Percentiles rank a stretch among this genome's conserved stretches.
Conservation (phyloP, 1,140 invertebrate species). For the Pygmarrhopalites habei region DNA sequence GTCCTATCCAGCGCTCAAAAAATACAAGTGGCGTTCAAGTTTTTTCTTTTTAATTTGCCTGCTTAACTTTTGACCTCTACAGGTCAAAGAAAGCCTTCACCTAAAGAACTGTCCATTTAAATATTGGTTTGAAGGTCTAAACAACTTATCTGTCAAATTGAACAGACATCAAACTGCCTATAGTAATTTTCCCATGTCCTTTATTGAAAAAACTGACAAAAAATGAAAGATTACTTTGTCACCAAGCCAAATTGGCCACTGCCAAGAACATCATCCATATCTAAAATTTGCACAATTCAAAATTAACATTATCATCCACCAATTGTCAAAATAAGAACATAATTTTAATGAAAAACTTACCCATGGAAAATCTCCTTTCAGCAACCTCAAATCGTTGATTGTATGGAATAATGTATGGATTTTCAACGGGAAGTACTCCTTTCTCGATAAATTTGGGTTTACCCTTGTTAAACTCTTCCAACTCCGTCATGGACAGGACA, state of each 20-base stretch:
- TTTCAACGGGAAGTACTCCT: background rate
- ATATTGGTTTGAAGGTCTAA: too few relatives aligned
- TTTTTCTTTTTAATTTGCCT: too few relatives aligned
- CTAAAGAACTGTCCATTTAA: too few relatives aligned
- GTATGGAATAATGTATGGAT: conserved; percentile 16
- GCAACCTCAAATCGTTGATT: conserved; percentile 10
- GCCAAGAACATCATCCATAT: conserved; percentile 42
- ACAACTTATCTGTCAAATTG: too few relatives aligned
- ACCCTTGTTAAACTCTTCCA: conserved; percentile 20
- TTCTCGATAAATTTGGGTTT: conserved; percentile 6
- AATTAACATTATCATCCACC: background rate
- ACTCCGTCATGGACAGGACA: conserved; percentile 11
- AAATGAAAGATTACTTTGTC: too few relatives aligned
- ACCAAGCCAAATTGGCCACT: conserved; percentile 52
- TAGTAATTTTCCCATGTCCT: too few relatives aligned
- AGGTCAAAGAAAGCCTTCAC: too few relatives aligned
- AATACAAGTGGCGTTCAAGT: too few relatives aligned
- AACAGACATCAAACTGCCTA: too few relatives aligned
- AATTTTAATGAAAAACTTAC: background rate
- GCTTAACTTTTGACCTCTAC: too few relatives aligned
- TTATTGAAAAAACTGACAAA: too few relatives aligned
- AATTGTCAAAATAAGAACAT: background rate
- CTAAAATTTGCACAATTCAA: background rate
- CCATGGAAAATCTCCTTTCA: background rate
- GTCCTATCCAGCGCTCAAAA: too few relatives aligned